Percentiles rank a stretch among this genome's conserved stretches.
Conservation (phyloP, 2,113 vertebrate genomes). For the Triplophysa rosa region DNA sequence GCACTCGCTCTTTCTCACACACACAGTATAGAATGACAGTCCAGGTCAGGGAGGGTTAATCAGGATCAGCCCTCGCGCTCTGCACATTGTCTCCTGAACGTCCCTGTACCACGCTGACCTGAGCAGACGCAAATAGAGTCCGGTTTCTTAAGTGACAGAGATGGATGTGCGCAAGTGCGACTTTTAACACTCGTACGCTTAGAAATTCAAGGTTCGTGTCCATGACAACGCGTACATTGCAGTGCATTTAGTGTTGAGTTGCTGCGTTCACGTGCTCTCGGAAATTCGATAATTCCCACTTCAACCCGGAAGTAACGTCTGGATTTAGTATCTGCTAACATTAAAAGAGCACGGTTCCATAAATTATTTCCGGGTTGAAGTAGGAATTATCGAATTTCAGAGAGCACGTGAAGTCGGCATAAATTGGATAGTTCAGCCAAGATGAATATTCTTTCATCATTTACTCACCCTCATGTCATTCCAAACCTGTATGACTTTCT, state of each 20-base stretch:
- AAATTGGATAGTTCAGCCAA: too few relatives aligned
- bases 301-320: too few relatives aligned
- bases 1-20: slow-evolving; percentile 44
- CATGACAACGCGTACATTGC: neutral
- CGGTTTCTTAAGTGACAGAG: slow-evolving; percentile 34
- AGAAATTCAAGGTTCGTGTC: neutral
- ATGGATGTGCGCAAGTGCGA: slow-evolving; percentile 24
- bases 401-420: too few relatives aligned
- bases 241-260: neutral
- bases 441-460: too few relatives aligned
- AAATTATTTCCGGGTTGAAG: too few relatives aligned
- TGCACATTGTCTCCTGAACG: slow-evolving; percentile 19
- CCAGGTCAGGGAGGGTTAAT: slow-evolving; percentile 37
- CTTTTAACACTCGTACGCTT: neutral
- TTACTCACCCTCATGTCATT: too few relatives aligned
- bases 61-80: slow-evolving; percentile 33
- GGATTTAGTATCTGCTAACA: too few relatives aligned
- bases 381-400: too few relatives aligned
- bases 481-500: too few relatives aligned
- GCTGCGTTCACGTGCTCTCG: too few relatives aligned
- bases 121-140: slow-evolving; percentile 12
- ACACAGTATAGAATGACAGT: slow-evolving; percentile 11
- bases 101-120: slow-evolving; percentile 15
- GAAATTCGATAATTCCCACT: too few relatives aligned
- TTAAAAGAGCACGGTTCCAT: too few relatives aligned